Evolutionary conservation across 1,140 invertebrate species (phyloP).

Genomic region (Kradibia gibbosae): DNA sequence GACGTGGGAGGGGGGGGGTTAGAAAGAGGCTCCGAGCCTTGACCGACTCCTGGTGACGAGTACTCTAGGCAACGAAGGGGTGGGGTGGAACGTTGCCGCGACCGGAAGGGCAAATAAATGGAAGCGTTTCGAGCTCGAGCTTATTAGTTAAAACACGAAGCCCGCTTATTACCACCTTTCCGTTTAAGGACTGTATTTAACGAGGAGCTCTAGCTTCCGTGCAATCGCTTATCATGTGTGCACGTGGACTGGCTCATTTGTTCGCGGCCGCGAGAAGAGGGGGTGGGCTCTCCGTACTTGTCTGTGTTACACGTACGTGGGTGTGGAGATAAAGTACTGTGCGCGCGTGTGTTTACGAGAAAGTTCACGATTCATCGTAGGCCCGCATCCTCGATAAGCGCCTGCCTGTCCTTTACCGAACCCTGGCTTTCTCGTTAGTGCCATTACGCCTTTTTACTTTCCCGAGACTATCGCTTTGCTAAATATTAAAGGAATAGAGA

Average conservation of each 20-base stretch:
- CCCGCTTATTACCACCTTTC: conserved; percentile 45
- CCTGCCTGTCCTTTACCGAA: not conserved
- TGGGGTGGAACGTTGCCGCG: too few species aligned
- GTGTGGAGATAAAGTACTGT: not conserved
- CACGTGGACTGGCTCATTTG: not conserved
- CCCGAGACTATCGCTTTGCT: not conserved
- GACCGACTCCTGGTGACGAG: too few species aligned
- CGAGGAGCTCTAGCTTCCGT: conserved; percentile 26
- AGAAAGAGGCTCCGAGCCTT: not conserved
- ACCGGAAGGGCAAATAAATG: not conserved
- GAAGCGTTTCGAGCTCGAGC: not conserved
- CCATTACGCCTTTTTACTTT: not conserved
- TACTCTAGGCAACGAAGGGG: too few species aligned
- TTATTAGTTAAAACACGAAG: conserved; percentile 33
- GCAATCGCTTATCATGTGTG: conserved; percentile 39
- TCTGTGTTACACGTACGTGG: too few species aligned
- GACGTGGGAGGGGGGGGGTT: too few species aligned
- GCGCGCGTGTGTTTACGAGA: conserved; percentile 1
- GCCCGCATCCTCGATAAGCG: conserved; percentile 39
- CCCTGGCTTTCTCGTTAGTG: not conserved
- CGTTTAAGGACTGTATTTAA: conserved; percentile 32
- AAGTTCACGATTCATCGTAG: not conserved
- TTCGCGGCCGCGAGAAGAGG: not conserved
- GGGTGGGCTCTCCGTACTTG: too few species aligned
- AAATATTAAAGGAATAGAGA: not conserved